phyloP scores from a whole-genome alignment of 2,113 vertebrate genomes.

The Lepus europaeus region DNA sequence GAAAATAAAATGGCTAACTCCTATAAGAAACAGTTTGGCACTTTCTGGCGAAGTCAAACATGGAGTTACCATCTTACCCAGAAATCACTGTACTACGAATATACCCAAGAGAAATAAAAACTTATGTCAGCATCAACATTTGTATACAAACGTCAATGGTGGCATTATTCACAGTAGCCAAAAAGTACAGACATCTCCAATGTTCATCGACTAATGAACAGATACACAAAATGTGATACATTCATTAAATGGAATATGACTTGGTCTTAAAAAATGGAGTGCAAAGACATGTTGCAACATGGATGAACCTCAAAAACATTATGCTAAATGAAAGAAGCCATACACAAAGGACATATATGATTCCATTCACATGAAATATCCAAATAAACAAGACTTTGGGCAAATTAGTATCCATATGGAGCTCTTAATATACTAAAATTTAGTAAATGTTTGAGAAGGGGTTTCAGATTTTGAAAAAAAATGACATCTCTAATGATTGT shows the following conservation, averaged over 20 bases:
- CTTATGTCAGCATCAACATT: neutral
- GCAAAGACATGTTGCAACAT: neutral
- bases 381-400: neutral
- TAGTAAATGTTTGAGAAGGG: conserved; percentile 5
- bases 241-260: too few relatives aligned
- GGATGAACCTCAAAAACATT: neutral
- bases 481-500: conserved; percentile 18
- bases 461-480: neutral
- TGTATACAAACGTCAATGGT: neutral
- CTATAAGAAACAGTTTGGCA: neutral
- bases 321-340: too few relatives aligned
- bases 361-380: neutral
- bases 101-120: conserved; percentile 2
- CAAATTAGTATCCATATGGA: neutral
- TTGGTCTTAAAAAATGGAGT: neutral
- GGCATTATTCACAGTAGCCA: too few relatives aligned
- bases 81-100: neutral
- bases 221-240: too few relatives aligned
- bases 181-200: too few relatives aligned
- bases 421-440: conserved; percentile 26
- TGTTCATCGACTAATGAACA: too few relatives aligned
- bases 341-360: too few relatives aligned
- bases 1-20: conserved; percentile 13
- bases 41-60: neutral
- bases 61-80: neutral